Evolutionary conservation across 2,113 vertebrate genomes (phyloP).

Genomic region (Ctenodactylus gundi): DNA sequence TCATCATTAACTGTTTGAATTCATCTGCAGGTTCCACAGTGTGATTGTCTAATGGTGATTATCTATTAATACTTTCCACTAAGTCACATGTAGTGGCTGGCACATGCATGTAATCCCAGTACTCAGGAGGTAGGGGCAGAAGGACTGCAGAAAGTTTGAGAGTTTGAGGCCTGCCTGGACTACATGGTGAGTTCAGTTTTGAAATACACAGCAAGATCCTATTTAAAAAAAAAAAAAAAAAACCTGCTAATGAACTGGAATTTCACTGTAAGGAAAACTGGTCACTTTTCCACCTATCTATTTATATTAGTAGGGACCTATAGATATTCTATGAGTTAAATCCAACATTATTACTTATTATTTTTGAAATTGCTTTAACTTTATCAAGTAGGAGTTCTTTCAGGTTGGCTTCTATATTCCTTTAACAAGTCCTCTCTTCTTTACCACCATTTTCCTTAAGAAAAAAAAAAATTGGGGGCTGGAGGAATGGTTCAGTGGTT

Average conservation of each 20-base stretch:
- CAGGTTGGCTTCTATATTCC: neutral
- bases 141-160: too few relatives aligned
- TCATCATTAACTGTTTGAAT: neutral
- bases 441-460: neutral
- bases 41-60: neutral
- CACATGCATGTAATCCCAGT: too few relatives aligned
- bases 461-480: too few relatives aligned
- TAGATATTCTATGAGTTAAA: neutral
- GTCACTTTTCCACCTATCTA: neutral
- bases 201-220: too few relatives aligned
- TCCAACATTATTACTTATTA: conserved; percentile 3
- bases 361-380: neutral
- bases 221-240: too few relatives aligned
- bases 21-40: neutral
- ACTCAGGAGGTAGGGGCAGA: too few relatives aligned
- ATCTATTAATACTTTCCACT: neutral
- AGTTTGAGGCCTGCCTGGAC: too few relatives aligned
- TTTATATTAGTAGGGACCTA: neutral
- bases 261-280: neutral
- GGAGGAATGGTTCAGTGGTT: too few relatives aligned
- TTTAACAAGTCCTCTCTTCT: neutral
- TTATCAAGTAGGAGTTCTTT: conserved; percentile 1
- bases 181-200: too few relatives aligned
- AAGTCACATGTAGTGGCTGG: too few relatives aligned
- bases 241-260: neutral